Conservation (phyloP, 2,888 invertebrate genomes). For the Polydrusus tereticollis region DNA sequence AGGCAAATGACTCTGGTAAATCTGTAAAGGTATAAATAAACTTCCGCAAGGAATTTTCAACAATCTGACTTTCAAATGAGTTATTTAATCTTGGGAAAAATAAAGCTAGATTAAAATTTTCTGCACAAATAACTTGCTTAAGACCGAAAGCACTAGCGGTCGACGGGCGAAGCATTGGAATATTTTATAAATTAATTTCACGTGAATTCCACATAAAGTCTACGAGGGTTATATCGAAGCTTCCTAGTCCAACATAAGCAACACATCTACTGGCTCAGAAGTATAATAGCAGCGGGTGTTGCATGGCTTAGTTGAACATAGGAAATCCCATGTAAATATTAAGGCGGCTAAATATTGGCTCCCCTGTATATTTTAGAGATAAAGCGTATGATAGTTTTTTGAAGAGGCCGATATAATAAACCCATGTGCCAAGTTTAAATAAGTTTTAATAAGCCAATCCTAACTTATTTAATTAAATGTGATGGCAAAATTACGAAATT, state of each 20-base stretch:
- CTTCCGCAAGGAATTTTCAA: conserved; percentile 49
- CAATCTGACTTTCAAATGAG: conserved; percentile 54
- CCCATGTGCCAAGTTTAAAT: too few species aligned
- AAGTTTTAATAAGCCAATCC: too few species aligned
- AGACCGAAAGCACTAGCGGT: conserved; percentile 43
- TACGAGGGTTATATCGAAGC: not conserved
- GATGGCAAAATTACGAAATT: too few species aligned
- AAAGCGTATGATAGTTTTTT: too few species aligned
- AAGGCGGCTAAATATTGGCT: too few species aligned
- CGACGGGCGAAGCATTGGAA: not conserved
- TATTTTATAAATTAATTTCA: not conserved
- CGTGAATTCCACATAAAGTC: not conserved
- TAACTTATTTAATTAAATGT: too few species aligned
- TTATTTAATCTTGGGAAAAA: conserved; percentile 44
- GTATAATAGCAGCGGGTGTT: too few species aligned
- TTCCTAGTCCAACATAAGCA: not conserved
- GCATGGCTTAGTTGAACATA: too few species aligned
- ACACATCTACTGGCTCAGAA: too few species aligned
- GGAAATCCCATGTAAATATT: too few species aligned
- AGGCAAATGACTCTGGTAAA: conserved; percentile 26
- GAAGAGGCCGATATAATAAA: too few species aligned
- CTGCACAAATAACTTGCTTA: conserved; percentile 53
- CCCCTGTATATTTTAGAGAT: too few species aligned
- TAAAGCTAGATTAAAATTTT: conserved; percentile 55
- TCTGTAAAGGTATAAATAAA: conserved; percentile 50